Evolutionary conservation across 2,888 invertebrate species (phyloP), one percentile per base, ranked within the genome.

Genomic region (Esperia sulphurella): DNA sequence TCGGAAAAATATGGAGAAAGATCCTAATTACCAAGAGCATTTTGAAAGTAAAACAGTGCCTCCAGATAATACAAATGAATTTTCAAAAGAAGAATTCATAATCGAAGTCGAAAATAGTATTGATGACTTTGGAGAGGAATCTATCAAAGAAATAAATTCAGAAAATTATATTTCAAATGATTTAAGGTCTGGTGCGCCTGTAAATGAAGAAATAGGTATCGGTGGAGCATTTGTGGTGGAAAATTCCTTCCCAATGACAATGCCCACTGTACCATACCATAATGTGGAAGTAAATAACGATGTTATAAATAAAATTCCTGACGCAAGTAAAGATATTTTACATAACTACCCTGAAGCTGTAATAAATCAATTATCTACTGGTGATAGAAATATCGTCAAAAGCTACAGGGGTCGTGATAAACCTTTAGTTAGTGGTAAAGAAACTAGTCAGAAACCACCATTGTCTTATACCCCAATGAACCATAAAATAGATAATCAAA

Each of bases 1-100:
- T n/a, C n/a, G n/a, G n/a, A n/a, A n/a, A n/a, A n/a, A n/a, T n/a
- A n/a, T n/a, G n/a, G n/a, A n/a, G n/a, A n/a, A n/a, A n/a, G n/a
- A 21, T 3, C 21, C 21, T 21, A 21, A 21, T 21, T 21, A 3
- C 2, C 21, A 21, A 21, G 21, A 21, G 21, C 21, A 21, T 21
- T 21, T 21, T 21, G 21, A 3, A 21, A 21, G 21, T 21, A 21
- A 21, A 21, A 21, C 5, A 21, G 21, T 3, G 21, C 21, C 21
- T 21, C 5, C 13, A 41, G 28, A 41, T n/a, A 47, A 40, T 8
- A 8, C 14, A 37, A 49, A 48, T 14, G 28, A 50, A 8, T 40
- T 48, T 30, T 31, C 47, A 10, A 48, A 52, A 43, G 52, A 54
- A 41, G 50, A 56, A 43, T 35, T 52, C 12, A 45, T 50, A 35